These are phyloP conservation scores for Aphidius ervi DNA, from an alignment of 1,140 invertebrate species.

Conservation along the genomic window DNA sequence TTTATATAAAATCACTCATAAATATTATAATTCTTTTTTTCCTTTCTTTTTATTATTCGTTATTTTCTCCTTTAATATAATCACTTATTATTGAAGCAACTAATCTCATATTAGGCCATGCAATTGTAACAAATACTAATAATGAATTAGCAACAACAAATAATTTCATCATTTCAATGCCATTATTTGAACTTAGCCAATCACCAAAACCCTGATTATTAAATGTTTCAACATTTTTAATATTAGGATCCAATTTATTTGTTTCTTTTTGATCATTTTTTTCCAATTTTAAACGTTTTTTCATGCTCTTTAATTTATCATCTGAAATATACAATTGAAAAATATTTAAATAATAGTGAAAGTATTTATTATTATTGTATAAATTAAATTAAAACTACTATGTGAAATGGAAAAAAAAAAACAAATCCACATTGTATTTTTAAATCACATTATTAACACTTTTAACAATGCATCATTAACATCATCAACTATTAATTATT, in stretches of 20 bases:
- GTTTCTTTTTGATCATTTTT: constrained; percentile 26
- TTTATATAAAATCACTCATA: constrained; percentile 1
- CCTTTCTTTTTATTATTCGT: constrained; percentile 9
- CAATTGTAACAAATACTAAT: constrained; percentile 55
- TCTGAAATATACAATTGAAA: constrained; percentile 10
- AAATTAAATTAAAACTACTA: too few species aligned
- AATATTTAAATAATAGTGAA: too few species aligned
- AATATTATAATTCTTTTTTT: background rate
- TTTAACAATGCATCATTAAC: too few species aligned
- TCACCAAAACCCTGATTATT: constrained; percentile 53
- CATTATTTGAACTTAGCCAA: constrained; percentile 57
- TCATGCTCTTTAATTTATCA: constrained; percentile 26
- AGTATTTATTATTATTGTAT: too few species aligned
- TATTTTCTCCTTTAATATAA: constrained; percentile 41
- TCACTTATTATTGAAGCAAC: constrained; percentile 43
- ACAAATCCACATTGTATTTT: too few species aligned
- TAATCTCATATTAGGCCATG: constrained; percentile 55
- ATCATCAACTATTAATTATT: too few species aligned
- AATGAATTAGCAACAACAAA: constrained; percentile 59
- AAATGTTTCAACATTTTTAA: constrained; percentile 34
- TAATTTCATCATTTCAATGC: constrained; percentile 57
- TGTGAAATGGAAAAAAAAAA: too few species aligned
- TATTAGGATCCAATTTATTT: constrained; percentile 17
- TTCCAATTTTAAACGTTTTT: constrained; percentile 27
- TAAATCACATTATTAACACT: too few species aligned